phyloP scores from a whole-genome alignment of 2,113 vertebrate genomes.

The Perognathus longimembris region DNA sequence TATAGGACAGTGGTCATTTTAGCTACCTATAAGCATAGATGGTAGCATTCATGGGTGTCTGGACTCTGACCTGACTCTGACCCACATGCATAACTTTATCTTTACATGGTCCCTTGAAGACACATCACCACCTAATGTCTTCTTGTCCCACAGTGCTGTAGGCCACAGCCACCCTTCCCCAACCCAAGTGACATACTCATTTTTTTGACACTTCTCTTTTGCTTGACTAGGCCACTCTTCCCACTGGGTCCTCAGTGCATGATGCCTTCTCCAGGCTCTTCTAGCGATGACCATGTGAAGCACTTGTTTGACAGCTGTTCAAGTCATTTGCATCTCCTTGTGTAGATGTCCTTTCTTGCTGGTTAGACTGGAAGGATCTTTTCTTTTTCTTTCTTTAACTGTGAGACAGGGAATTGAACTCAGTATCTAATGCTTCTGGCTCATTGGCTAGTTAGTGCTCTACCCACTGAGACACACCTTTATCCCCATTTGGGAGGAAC shows the following conservation, averaged over 20 bases:
- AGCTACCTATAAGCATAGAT: not conserved
- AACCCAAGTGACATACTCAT: not conserved
- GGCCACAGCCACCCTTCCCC: not conserved
- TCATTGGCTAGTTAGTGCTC: too few species aligned
- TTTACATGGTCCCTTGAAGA: not conserved
- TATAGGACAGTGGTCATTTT: not conserved
- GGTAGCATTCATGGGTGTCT: not conserved
- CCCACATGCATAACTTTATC: not conserved
- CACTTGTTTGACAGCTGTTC: not conserved
- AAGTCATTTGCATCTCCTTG: not conserved
- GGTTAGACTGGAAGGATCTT: not conserved
- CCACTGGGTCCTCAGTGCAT: not conserved
- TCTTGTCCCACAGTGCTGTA: not conserved
- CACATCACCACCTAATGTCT: not conserved
- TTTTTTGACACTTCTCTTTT: not conserved
- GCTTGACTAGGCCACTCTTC: not conserved
- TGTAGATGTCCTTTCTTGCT: not conserved
- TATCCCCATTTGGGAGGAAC: not conserved
- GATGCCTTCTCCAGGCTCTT: not conserved
- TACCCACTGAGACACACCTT: too few species aligned
- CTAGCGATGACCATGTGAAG: not conserved
- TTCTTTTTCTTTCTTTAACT: too few species aligned
- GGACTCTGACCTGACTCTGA: not conserved
- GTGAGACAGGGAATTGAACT: too few species aligned
- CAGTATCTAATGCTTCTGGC: too few species aligned